phyloP scores from a whole-genome alignment of 2,888 invertebrate genomes.

The Beris chalybata region DNA sequence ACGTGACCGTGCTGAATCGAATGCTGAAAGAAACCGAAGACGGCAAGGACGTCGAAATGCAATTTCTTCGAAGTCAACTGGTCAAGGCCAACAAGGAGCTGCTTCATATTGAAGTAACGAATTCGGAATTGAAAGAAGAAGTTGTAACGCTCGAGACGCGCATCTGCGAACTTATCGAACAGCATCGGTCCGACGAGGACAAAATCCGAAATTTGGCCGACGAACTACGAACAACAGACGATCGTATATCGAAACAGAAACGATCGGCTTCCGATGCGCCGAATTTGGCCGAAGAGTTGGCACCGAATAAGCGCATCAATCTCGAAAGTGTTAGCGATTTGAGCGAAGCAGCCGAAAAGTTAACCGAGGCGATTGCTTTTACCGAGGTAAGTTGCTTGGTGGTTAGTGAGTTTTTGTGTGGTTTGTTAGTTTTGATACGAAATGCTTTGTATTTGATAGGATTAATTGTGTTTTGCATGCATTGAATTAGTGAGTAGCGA shows the following conservation, averaged over 20 bases:
- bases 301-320: conserved; percentile 41
- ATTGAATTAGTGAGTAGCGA: background rate
- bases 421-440: conserved; percentile 18
- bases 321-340: conserved; percentile 24
- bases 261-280: conserved; percentile 42
- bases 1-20: conserved; percentile 58
- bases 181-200: conserved; percentile 61
- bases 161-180: conserved; percentile 61
- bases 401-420: background rate
- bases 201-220: conserved; percentile 62
- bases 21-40: conserved; percentile 58
- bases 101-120: conserved; percentile 68
- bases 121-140: conserved; percentile 70
- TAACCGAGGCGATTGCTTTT: conserved; percentile 33
- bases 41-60: conserved; percentile 58
- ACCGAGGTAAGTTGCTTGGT: conserved; percentile 33
- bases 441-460: conserved; percentile 6
- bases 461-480: conserved; percentile 18
- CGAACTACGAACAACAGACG: conserved; percentile 57
- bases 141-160: conserved; percentile 65
- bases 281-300: conserved; percentile 52
- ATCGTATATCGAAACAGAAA: conserved; percentile 45
- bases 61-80: conserved; percentile 59
- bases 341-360: conserved; percentile 28
- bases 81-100: conserved; percentile 61